A percentile compares a stretch with the other conserved stretches of the same genome.
These are phyloP conservation scores for Aspiorhynchus laticeps DNA, from an alignment of 2,113 vertebrate species.

Conservation along the genomic window DNA sequence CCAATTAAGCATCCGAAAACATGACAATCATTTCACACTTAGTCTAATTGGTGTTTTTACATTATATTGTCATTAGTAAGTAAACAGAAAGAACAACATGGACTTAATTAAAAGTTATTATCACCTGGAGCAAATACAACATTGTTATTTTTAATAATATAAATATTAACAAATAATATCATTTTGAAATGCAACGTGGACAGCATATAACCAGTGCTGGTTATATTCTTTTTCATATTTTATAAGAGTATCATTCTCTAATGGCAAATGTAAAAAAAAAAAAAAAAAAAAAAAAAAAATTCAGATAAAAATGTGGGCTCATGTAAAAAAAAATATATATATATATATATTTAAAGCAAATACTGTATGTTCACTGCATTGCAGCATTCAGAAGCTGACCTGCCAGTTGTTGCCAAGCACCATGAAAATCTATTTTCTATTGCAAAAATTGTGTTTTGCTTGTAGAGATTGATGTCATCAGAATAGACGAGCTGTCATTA, in stretches of 20 bases:
- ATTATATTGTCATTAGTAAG: background rate
- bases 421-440: background rate
- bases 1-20: too few species aligned
- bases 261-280: background rate
- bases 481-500: slow-evolving; percentile 69
- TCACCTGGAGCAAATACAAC: background rate
- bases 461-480: slow-evolving; percentile 59
- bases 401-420: background rate
- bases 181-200: background rate
- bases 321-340: background rate
- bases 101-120: background rate
- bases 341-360: background rate
- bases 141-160: background rate
- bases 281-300: background rate
- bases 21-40: too few species aligned
- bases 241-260: background rate
- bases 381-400: background rate
- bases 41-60: background rate
- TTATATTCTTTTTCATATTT: background rate
- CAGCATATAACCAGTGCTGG: background rate
- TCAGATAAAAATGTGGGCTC: background rate
- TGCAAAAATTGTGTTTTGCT: background rate
- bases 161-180: background rate
- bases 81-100: background rate
- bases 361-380: background rate